Evolutionary conservation across 2,797 vertebrate genomes (phyloP).

Genomic region (Anas bernieri): DNA sequence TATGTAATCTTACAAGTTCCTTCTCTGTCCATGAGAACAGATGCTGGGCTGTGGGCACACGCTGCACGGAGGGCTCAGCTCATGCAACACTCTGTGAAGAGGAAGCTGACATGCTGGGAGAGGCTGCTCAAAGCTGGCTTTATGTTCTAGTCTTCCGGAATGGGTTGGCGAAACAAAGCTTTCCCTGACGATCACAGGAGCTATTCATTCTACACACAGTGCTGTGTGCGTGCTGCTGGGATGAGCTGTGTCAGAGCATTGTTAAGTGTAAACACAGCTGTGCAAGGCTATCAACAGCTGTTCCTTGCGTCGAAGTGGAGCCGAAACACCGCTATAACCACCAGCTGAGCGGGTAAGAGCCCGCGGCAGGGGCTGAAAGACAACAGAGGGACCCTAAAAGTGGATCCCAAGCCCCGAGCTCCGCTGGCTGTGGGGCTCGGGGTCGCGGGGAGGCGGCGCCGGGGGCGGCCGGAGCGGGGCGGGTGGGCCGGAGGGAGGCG

Average conservation of each 20-base stretch:
- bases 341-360: neutral
- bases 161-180: neutral
- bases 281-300: neutral
- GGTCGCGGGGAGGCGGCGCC: neutral
- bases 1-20: rapidly evolving
- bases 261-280: neutral
- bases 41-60: rapidly evolving
- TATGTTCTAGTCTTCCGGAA: neutral
- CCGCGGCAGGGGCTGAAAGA: neutral
- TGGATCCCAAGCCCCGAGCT: no score
- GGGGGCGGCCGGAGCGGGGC: conserved; percentile 10
- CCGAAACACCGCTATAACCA: neutral
- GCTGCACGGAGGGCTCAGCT: neutral
- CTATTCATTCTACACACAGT: rapidly evolving
- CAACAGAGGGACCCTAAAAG: no score
- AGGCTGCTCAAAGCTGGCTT: neutral
- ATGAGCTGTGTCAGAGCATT: no score
- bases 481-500: conserved; percentile 50
- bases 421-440: no score
- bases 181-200: rapidly evolving
- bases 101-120: neutral
- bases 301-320: neutral
- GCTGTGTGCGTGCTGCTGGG: rapidly evolving
- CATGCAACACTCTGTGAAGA: neutral
- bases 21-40: neutral